Evolutionary conservation across 2,797 vertebrate species (phyloP).

Genomic region (Halcyon badia): DNA sequence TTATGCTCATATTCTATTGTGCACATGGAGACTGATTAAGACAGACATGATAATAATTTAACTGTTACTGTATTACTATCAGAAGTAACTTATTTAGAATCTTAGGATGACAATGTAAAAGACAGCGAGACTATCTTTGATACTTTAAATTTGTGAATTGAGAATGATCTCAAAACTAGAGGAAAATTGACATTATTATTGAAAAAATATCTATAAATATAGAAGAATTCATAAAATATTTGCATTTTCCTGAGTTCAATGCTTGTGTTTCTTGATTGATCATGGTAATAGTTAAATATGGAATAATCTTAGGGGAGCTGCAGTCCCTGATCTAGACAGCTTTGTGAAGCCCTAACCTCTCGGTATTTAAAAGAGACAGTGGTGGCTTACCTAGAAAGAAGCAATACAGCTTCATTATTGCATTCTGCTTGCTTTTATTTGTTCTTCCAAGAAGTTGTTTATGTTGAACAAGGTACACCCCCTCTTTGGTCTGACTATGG

Average conservation of each 20-base stretch:
- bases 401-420: not conserved
- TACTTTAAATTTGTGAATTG: not conserved
- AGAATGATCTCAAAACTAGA: not conserved
- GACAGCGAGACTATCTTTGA: not conserved
- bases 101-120: not conserved
- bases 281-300: not conserved
- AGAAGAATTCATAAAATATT: not conserved
- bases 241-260: not conserved
- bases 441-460: not conserved
- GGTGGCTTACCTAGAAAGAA: not conserved
- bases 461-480: not conserved
- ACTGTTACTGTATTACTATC: not conserved
- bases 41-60: not conserved
- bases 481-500: not conserved
- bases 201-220: not conserved
- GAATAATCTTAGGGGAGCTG: not conserved
- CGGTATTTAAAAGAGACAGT: not conserved
- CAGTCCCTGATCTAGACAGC: not conserved
- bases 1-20: not conserved
- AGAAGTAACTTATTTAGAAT: not conserved
- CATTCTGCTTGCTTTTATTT: not conserved
- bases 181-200: not conserved
- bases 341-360: not conserved
- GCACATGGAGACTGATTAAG: not conserved
- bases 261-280: not conserved